phyloP scores from a whole-genome alignment of 53 echinoderm and acorn worm species.

The Apostichopus leukothele region DNA sequence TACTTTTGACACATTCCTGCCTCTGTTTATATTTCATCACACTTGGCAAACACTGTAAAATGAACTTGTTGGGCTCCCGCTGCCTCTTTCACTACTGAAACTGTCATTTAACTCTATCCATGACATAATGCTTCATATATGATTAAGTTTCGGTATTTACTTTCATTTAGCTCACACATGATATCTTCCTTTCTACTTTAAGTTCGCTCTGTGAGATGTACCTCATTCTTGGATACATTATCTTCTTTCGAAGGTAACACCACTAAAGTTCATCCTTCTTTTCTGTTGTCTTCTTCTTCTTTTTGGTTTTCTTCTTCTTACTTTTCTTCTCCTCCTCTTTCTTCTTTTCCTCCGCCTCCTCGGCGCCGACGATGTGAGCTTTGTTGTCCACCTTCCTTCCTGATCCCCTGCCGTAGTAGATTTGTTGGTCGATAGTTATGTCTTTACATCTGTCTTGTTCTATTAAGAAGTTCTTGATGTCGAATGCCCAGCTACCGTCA shows the following conservation, averaged over 20 bases:
- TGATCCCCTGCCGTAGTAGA: conserved; percentile 82
- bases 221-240: too few species aligned
- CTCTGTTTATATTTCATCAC: too few species aligned
- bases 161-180: too few species aligned
- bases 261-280: conserved; percentile 54
- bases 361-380: conserved; percentile 49
- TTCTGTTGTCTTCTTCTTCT: conserved; percentile 43
- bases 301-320: conserved; percentile 42
- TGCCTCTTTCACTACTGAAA: too few species aligned
- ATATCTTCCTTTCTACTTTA: too few species aligned
- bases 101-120: too few species aligned
- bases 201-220: too few species aligned
- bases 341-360: conserved; percentile 54
- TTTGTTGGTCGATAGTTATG: conserved; percentile 86
- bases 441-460: conserved; percentile 77
- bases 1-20: too few species aligned
- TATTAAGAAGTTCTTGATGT: conserved; percentile 92
- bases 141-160: too few species aligned
- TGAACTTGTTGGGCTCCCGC: too few species aligned
- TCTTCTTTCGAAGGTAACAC: not conserved
- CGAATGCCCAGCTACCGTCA: conserved; percentile 86
- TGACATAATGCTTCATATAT: too few species aligned
- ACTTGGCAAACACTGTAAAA: too few species aligned
- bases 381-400: conserved; percentile 60
- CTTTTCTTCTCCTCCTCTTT: conserved; percentile 51